These are phyloP conservation scores for Pyrgilauda ruficollis DNA, from an alignment of 2,113 vertebrate species.

Conservation along the genomic window DNA sequence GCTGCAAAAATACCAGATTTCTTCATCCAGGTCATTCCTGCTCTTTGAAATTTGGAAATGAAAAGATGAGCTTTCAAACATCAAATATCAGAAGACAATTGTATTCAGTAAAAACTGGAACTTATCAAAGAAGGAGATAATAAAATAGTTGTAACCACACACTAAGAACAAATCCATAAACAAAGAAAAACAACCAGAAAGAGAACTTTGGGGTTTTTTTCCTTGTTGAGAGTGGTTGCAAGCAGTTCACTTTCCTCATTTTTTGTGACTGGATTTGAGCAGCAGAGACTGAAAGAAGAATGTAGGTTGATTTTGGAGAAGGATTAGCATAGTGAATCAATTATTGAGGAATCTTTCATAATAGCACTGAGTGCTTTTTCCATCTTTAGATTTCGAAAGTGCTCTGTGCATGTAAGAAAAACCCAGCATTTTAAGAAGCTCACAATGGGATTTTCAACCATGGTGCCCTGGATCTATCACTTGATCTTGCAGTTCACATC, in stretches of 20 bases:
- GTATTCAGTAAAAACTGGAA: not conserved
- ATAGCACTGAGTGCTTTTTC: not conserved
- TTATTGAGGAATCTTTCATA: conserved; percentile 19
- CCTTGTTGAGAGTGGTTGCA: not conserved
- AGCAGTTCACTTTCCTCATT: not conserved
- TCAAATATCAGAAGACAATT: not conserved
- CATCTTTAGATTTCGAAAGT: not conserved
- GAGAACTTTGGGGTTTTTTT: not conserved
- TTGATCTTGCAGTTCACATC: conserved; percentile 12
- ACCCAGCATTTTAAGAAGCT: not conserved
- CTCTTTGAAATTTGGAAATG: not conserved
- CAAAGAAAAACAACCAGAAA: not conserved
- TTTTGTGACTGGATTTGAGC: not conserved
- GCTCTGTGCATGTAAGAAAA: not conserved
- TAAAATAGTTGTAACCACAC: not conserved
- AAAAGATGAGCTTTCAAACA: not conserved
- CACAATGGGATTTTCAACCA: not conserved
- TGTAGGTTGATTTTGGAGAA: not conserved
- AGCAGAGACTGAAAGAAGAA: not conserved
- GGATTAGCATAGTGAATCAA: not conserved
- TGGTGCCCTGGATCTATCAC: conserved; percentile 4
- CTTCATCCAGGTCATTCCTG: not conserved
- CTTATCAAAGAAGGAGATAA: not conserved
- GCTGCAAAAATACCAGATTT: not conserved
- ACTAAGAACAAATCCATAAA: rapidly evolving